Evolutionary conservation across 2,888 invertebrate species (phyloP), one percentile per base, ranked within the genome.

Genomic region (Drosophila differens): DNA sequence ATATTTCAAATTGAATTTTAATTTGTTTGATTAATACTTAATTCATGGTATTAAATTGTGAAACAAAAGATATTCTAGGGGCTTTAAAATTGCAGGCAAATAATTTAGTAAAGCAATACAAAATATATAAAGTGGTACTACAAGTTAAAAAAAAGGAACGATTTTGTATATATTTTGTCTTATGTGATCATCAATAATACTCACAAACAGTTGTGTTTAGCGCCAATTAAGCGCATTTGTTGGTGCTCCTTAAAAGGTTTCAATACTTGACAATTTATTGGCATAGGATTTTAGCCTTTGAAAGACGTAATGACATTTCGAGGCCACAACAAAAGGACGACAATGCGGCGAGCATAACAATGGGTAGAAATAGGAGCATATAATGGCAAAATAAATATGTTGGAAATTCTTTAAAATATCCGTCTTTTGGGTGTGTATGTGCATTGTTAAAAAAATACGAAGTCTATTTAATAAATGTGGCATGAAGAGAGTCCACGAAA

Each of bases 401-500:
- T 68, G 58, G 55, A 60, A 61, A 77, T 80, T 70, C 69, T 58
- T 74, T 37, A 61, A 63, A 60, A 54, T 53, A 54, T 60, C 35
- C 55, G 55, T 14, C 47, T 41, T 32, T 68, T 60, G 69, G 33
- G 14, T 12, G 35, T 25, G 12, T 12, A 7, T 12, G 39, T 60
- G 66, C 63, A 32, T 25, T 54, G 58, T 59, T 14, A 59, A 61
- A 55, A 88, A 86, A 87, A 76, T 85, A 81, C 79, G 73, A 80
- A 89, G 90, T 81, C 82, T 81, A 87, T 91, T 90, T 89, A 88
- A 89, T 83, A 90, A 87, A 88, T 91, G 81, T 79, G 84, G 75
- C 62, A 64, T 53, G 71, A 58, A 65, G 64, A 54, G 54, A 60
- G 59, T 52, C 51, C 25, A 41, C 57, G 14, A 62, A 77, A 67